Evolutionary conservation across 1,140 invertebrate genomes (phyloP).

Genomic region (Bactericera cockerelli): DNA sequence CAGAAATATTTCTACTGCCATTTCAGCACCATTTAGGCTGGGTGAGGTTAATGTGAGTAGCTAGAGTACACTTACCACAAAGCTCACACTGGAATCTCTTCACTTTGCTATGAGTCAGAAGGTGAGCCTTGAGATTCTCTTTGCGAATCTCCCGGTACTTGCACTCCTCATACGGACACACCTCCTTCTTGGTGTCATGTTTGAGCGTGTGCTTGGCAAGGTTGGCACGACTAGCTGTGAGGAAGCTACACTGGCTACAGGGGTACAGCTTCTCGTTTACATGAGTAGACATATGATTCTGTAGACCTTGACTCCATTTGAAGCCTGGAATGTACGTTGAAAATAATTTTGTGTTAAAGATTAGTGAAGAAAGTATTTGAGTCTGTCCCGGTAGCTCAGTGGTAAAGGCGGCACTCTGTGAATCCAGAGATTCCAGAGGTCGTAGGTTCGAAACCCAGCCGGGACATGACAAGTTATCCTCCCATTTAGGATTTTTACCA

Average conservation of each 20-base stretch:
- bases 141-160: neutral
- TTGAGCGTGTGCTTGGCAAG: neutral
- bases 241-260: neutral
- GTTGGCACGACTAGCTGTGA: neutral
- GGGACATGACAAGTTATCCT: no score
- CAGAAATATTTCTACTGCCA: no score
- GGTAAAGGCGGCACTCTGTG: no score
- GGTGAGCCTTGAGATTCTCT: neutral
- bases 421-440: no score
- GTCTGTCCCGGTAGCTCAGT: no score
- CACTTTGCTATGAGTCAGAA: neutral
- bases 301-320: slow-evolving; percentile 4
- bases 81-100: slow-evolving; percentile 1
- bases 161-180: slow-evolving; percentile 4
- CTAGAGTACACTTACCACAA: neutral
- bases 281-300: slow-evolving; percentile 6
- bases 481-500: no score
- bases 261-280: neutral
- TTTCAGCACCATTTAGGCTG: no score
- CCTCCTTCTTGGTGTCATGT: neutral
- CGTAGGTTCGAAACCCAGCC: no score
- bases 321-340: neutral
- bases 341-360: no score
- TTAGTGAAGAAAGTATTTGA: no score
- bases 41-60: no score